Evolutionary conservation across 1,140 invertebrate species (phyloP), one percentile per base, ranked within the genome.

Genomic region (Cotesia typhae): DNA sequence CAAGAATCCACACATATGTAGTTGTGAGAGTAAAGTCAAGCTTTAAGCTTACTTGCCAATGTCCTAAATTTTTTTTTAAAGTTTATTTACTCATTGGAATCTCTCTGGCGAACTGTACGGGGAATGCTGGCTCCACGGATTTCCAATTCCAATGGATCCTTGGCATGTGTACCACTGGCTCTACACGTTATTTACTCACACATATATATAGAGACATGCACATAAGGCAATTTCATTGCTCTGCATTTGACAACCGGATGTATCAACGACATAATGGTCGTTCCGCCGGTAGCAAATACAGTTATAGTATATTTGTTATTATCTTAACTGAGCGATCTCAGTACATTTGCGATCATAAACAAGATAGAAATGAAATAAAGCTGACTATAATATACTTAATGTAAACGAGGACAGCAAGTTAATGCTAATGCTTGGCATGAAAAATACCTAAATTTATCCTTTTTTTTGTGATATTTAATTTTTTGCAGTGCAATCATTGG

Each of bases 241-340:
- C 37, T 64, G 61, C 61, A 38, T 41, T 64, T 64, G 61, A 64
- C 61, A 41, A 10, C 36, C 61, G 10, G 36, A 64, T 64, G 61
- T 64, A 64, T 64, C 36, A 64, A 64, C 36, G 12, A 38, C 37
- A 38, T 64, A 38, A 61, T 61, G 59, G 59, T 6, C 7, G 28
- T 61, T 61, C 28, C 53, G 20, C 20, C 53, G 53, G 10, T 47
- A 47, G 53, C 53, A 14, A 57, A 5, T 57, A 20, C 12, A 57
- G 53, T 20, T 57, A 57, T 14, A 57, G 9, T 57, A 6, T 14
- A 20, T 17, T 57, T 20, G 53, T 57, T 5, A 20, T 20, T 57
- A 47, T 47, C 41, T 47, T 10, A 10, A 47, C 41, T 7, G 41
- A 9, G 10, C 6, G 41, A 47, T 47, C 41, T 5, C 41, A 47